Base-by-base conservation (phyloP, 2,797 vertebrate genomes). In the Ctenopoma multispine region DNA sequence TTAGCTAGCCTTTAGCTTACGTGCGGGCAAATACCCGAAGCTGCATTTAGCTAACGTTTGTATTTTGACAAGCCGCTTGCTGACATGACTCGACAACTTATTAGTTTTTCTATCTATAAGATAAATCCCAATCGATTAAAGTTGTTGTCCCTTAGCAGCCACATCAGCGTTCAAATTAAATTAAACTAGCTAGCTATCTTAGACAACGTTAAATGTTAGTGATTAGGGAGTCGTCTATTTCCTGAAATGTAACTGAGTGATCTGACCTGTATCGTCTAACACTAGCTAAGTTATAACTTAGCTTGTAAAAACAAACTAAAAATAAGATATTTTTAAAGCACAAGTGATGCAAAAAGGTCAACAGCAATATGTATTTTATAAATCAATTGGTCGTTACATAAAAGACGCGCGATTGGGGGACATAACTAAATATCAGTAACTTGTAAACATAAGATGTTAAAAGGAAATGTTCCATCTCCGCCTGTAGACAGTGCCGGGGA, bases 151-250 rank as follows among this genome's bases (percentile, higher is more conserved):
- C 29, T 57, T 21, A 47, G 49, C 20, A 47, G 9, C 14, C 14
- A 51, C 63, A 60, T 64, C 34, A 24, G 24, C 36, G 6, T 62
- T 4, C 12, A 20, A 12, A 56, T 38, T 27, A 72, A 71, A 41
- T 65, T 20, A 72, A 54, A 27, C 7, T 11, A 48, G 21, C 62
- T 56, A 63, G 20, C 59, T 65, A 57, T 51, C 55, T 20, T 46
- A 24, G 64, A 82, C 69, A 75, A 78, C 71, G 68, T 75, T 59
- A 59, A 63, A 77, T 69, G 71, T 64, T 74, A 71, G 63, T 86
- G 86, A 89, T 83, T 85, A 79, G 59, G 91, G 89, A 72, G 60
- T 62, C 81, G 92, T 90, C 89, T 92, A 93, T 90, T 92, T 92
- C 90, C 92, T 91, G 91, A 86, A 87, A 81, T 46, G 44, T n/a